Evolutionary conservation across 35 echinoderm and acorn worm species (phyloP).

Genomic region (Eucidaris tribuloides): DNA sequence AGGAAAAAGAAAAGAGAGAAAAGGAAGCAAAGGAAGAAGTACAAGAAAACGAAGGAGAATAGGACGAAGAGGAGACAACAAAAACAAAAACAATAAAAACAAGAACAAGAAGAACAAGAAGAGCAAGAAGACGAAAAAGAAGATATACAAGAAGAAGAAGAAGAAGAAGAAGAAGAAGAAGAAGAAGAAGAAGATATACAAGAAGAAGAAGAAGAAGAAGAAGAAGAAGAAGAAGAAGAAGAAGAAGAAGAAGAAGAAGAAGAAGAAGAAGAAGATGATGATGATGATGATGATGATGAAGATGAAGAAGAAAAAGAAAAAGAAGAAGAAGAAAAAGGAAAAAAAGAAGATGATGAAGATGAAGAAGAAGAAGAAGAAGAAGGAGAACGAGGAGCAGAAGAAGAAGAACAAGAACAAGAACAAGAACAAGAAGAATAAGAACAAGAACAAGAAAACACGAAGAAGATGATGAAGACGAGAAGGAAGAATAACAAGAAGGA

Average conservation of each 20-base stretch:
- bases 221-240: not conserved
- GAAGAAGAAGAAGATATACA: not conserved
- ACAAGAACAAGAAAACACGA: not conserved
- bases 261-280: not conserved
- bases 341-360: not conserved
- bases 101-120: not conserved
- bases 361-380: not conserved
- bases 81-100: not conserved
- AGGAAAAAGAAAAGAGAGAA: not conserved
- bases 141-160: not conserved
- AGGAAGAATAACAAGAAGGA: no score
- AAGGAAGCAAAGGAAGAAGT: not conserved
- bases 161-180: not conserved
- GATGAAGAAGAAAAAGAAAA: not conserved
- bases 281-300: not conserved
- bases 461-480: not conserved
- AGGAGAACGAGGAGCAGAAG: no score
- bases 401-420: no score
- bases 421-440: no score
- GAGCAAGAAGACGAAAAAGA: not conserved
- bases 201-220: not conserved
- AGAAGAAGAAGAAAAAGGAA: not conserved
- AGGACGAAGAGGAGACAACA: not conserved
- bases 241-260: not conserved
- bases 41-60: not conserved